Evolutionary conservation across 2,888 invertebrate genomes (phyloP).

Genomic region (Polymixis lichenea): DNA sequence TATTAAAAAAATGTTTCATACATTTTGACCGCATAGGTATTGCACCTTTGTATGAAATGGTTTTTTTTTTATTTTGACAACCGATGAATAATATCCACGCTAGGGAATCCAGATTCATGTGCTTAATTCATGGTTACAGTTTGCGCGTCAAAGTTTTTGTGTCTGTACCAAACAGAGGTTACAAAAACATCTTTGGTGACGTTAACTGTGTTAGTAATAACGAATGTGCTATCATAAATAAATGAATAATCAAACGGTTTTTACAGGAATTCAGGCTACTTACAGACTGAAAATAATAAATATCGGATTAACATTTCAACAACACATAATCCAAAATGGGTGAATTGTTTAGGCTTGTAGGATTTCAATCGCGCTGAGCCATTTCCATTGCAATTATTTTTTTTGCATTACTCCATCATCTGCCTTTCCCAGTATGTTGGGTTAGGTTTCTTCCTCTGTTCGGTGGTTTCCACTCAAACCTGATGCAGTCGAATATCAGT

Average conservation of each 20-base stretch:
- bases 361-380: neutral
- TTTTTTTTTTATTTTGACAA: too few relatives aligned
- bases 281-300: neutral
- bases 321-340: neutral
- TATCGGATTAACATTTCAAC: neutral
- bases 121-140: too few relatives aligned
- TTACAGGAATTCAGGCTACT: neutral
- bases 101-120: too few relatives aligned
- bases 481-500: neutral
- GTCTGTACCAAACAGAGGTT: too few relatives aligned
- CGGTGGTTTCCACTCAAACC: too few relatives aligned
- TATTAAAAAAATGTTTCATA: too few relatives aligned
- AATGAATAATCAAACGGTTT: neutral
- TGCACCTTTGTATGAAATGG: too few relatives aligned
- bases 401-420: neutral
- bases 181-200: neutral
- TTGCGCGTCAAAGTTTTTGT: too few relatives aligned
- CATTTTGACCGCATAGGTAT: too few relatives aligned
- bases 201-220: neutral
- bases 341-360: neutral
- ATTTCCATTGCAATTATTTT: neutral
- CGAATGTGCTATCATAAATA: neutral
- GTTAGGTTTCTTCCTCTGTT: too few relatives aligned
- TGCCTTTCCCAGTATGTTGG: neutral
- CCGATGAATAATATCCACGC: too few relatives aligned